These are phyloP conservation scores for Terrapene triunguis DNA, from an alignment of 2,113 vertebrate genomes.

Conservation along the genomic window DNA sequence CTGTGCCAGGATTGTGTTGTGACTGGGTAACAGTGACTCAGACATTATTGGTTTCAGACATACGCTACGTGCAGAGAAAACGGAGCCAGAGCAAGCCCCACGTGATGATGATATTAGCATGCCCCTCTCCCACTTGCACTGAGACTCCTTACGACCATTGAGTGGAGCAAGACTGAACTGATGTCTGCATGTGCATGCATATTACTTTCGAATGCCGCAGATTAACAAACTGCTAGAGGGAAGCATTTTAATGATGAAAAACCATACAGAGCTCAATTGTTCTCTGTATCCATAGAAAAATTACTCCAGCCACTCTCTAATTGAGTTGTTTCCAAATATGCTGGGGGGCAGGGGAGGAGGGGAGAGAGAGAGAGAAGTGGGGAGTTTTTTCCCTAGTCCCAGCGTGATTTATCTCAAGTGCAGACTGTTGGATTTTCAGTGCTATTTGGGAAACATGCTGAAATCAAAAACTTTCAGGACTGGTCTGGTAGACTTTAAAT, in stretches of 20 bases:
- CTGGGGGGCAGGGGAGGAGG: neutral
- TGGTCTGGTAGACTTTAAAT: neutral
- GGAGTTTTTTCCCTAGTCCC: neutral
- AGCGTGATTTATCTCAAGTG: neutral
- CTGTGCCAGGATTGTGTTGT: neutral
- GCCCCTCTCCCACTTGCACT: conserved; percentile 18
- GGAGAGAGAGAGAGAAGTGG: neutral
- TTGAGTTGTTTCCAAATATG: neutral
- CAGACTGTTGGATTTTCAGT: neutral
- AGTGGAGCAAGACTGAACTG: conserved; percentile 48
- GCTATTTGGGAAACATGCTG: neutral
- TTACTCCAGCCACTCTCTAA: conserved; percentile 34
- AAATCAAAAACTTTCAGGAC: conserved; percentile 6
- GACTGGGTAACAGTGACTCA: conserved; percentile 36
- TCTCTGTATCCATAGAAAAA: conserved; percentile 57
- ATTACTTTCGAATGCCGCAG: conserved; percentile 35
- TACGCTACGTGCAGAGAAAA: neutral
- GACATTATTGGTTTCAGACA: neutral
- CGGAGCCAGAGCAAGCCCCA: neutral
- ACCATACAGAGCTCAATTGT: conserved; percentile 43
- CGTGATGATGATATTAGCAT: neutral
- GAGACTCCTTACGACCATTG: neutral
- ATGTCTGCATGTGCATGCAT: conserved; percentile 55
- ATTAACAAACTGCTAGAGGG: conserved; percentile 57
- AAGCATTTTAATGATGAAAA: neutral